Percentiles rank a stretch among this genome's conserved stretches.
Evolutionary conservation across 2,888 invertebrate genomes (phyloP).

Genomic region (Leptopilina myrica): DNA sequence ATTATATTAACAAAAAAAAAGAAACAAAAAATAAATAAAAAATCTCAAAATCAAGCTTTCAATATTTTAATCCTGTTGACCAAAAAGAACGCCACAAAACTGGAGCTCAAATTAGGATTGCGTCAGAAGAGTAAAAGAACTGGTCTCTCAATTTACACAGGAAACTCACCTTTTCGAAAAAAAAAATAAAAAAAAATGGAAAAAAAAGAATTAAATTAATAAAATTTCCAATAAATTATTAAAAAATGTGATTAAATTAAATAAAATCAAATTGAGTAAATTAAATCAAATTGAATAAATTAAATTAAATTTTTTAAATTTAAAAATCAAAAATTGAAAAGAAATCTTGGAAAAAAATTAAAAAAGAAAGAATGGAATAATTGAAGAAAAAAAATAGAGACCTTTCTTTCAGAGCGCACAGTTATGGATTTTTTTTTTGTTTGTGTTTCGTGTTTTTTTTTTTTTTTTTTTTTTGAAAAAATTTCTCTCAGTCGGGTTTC

Average conservation of each 20-base stretch:
- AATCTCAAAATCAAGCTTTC: not conserved
- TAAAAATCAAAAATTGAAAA: constrained; percentile 43
- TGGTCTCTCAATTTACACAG: constrained; percentile 47
- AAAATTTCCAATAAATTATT: too few relatives aligned
- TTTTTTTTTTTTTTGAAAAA: constrained; percentile 27
- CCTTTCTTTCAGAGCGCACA: constrained; percentile 20
- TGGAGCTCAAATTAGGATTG: constrained; percentile 13
- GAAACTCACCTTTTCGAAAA: constrained; percentile 50
- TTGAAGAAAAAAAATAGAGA: constrained; percentile 17
- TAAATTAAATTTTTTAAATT: too few relatives aligned
- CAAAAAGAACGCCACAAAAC: not conserved
- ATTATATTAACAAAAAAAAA: not conserved
- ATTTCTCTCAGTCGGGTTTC: constrained; percentile 56
- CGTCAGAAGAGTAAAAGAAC: constrained; percentile 31
- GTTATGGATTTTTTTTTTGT: constrained; percentile 8
- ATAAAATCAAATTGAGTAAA: too few relatives aligned
- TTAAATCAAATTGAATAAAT: too few relatives aligned
- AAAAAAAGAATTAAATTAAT: constrained; percentile 23
- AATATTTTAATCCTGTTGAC: not conserved
- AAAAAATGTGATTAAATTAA: too few relatives aligned
- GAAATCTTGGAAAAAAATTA: not conserved
- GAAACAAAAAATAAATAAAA: constrained; percentile 27
- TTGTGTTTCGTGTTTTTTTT: too few relatives aligned
- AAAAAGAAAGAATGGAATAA: constrained; percentile 46
- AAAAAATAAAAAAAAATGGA: constrained; percentile 37